Percentiles rank a stretch among this genome's conserved stretches.
Conservation (phyloP, 2,888 invertebrate genomes). For the Cistogaster globosa region DNA sequence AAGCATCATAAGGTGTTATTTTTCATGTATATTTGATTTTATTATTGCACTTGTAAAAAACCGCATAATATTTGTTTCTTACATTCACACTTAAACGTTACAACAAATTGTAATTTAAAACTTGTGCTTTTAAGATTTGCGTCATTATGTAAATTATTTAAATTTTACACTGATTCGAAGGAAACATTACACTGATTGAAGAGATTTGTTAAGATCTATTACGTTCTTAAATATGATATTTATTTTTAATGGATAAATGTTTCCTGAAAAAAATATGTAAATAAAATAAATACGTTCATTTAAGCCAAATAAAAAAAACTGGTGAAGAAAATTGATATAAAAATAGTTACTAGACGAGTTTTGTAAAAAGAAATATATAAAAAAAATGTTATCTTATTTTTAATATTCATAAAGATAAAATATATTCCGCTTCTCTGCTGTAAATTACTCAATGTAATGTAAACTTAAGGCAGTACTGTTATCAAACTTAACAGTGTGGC, state of each 20-base stretch:
- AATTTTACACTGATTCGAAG: constrained; percentile 27
- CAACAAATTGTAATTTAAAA: constrained; percentile 66
- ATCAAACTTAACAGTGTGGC: neutral
- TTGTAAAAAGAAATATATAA: too few species aligned
- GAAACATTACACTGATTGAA: constrained; percentile 26
- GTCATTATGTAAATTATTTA: constrained; percentile 15
- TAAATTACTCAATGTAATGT: neutral
- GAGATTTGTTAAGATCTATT: constrained; percentile 34
- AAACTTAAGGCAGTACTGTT: neutral
- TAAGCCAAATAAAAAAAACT: too few species aligned
- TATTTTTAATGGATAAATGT: constrained; percentile 16
- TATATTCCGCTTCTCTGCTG: too few species aligned
- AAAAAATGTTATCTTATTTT: neutral
- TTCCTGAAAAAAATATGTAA: constrained; percentile 7
- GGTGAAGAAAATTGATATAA: too few species aligned
- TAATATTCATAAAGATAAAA: neutral
- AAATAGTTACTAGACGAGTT: too few species aligned
- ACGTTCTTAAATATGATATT: neutral
- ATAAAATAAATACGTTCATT: neutral
- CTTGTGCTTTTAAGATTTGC: constrained; percentile 49
- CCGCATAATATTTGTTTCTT: constrained; percentile 50
- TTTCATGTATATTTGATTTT: constrained; percentile 3
- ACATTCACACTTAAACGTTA: constrained; percentile 61
- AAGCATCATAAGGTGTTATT: neutral
- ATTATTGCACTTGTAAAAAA: constrained; percentile 30